A percentile compares a stretch with the other conserved stretches of the same genome.
Conservation (phyloP, 2,888 invertebrate genomes). For the Tillus elongatus region DNA sequence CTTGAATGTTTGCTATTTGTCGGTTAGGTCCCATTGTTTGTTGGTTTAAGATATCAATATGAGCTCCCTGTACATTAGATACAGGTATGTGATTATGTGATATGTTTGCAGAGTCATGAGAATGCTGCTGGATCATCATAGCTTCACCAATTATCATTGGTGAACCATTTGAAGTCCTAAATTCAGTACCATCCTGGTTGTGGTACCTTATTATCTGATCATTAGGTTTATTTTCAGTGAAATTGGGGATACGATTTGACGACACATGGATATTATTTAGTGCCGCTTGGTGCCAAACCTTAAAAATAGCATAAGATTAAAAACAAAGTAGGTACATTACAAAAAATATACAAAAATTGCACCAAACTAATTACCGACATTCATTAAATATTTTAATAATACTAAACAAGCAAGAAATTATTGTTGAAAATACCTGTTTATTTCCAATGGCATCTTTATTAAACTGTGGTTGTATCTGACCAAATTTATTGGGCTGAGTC, state of each 20-base stretch:
- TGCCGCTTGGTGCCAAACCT: slow-evolving; percentile 31
- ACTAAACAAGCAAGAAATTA: slow-evolving; percentile 14
- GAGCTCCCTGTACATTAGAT: background rate
- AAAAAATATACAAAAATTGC: too few species aligned
- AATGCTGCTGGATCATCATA: slow-evolving; percentile 6
- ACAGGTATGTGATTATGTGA: slow-evolving; percentile 19
- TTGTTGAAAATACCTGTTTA: slow-evolving; percentile 37
- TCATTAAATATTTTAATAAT: slow-evolving; percentile 6
- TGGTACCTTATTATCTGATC: slow-evolving; percentile 34
- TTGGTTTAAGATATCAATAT: slow-evolving; percentile 19
- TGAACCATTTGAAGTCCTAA: slow-evolving; percentile 29
- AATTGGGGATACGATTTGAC: slow-evolving; percentile 24
- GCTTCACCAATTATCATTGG: slow-evolving; percentile 30
- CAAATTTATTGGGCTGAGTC: slow-evolving; percentile 55
- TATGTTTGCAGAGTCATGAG: slow-evolving; percentile 21
- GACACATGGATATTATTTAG: slow-evolving; percentile 25
- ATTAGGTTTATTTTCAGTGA: slow-evolving; percentile 34
- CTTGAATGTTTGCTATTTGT: slow-evolving; percentile 51
- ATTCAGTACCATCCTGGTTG: slow-evolving; percentile 28
- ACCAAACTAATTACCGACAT: too few species aligned
- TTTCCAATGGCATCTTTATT: slow-evolving; percentile 35
- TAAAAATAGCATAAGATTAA: background rate
- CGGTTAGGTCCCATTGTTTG: slow-evolving; percentile 50
- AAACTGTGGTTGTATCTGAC: slow-evolving; percentile 39
- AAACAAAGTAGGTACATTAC: too few species aligned